Conservation (phyloP, 2,113 vertebrate genomes). For the Corydoras sp. region DNA sequence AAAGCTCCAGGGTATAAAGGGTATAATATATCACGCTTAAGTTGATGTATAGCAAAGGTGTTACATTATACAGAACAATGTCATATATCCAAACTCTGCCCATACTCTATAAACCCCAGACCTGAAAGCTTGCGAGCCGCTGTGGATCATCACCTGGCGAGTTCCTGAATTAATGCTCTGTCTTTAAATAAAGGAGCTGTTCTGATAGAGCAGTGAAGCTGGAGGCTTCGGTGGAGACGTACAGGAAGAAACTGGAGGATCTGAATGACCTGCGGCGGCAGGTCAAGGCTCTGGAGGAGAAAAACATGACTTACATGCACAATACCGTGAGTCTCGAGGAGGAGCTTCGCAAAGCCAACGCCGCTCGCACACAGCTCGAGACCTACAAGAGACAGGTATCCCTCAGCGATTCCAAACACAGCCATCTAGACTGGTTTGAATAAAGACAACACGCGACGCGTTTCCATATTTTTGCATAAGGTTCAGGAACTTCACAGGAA, state of each 20-base stretch:
- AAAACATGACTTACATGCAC: slow-evolving; percentile 95
- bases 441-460: background rate
- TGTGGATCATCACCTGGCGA: too few relatives aligned
- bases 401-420: background rate
- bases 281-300: slow-evolving; percentile 90
- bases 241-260: slow-evolving; percentile 92
- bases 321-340: slow-evolving; percentile 93
- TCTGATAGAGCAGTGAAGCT: slow-evolving; percentile 88
- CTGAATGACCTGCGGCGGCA: slow-evolving; percentile 88
- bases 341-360: slow-evolving; percentile 91
- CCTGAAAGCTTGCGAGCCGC: too few relatives aligned
- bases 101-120: too few relatives aligned
- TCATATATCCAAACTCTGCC: too few relatives aligned
- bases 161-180: too few relatives aligned
- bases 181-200: slow-evolving; percentile 58
- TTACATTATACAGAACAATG: too few relatives aligned
- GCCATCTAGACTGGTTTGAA: background rate
- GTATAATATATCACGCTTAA: too few relatives aligned
- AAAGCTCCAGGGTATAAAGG: too few relatives aligned
- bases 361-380: slow-evolving; percentile 86
- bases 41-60: too few relatives aligned
- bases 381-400: slow-evolving; percentile 88
- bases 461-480: slow-evolving; percentile 54
- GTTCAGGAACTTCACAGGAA: slow-evolving; percentile 90
- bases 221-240: slow-evolving; percentile 86